A percentile compares a stretch with the other conserved stretches of the same genome.
Evolutionary conservation across 1,140 invertebrate species (phyloP).

Genomic region (Dinoponera quadriceps): DNA sequence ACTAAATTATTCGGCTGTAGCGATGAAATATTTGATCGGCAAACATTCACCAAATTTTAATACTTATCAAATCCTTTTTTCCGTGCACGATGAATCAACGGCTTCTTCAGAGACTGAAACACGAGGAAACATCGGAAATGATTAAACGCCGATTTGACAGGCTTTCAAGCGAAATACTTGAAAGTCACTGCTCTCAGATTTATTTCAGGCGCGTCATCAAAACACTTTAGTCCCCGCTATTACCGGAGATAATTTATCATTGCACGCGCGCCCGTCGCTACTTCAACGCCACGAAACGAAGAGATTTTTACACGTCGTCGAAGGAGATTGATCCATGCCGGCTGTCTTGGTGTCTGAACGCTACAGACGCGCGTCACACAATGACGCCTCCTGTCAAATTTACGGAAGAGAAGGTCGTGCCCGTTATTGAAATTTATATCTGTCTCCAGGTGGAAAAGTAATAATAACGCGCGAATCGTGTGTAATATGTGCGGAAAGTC

Average conservation of each 20-base stretch:
- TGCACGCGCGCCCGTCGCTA: not conserved
- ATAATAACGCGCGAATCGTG: not conserved
- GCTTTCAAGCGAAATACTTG: conserved; percentile 8
- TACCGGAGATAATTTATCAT: conserved; percentile 42
- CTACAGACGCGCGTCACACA: too few species aligned
- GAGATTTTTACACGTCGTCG: not conserved
- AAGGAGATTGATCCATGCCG: not conserved
- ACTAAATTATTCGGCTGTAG: too few species aligned
- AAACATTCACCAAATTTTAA: too few species aligned
- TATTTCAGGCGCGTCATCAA: conserved; percentile 26
- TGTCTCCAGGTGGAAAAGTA: too few species aligned
- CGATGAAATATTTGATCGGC: too few species aligned
- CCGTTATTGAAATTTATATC: too few species aligned
- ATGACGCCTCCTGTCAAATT: too few species aligned
- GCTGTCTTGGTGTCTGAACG: too few species aligned
- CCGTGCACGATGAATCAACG: not conserved
- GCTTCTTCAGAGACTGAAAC: too few species aligned
- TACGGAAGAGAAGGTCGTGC: too few species aligned
- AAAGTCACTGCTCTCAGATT: conserved; percentile 34
- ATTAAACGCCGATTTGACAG: conserved; percentile 46
- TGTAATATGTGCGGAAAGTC: not conserved
- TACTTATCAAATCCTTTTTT: too few species aligned
- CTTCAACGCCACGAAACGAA: not conserved
- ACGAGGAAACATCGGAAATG: conserved; percentile 12
- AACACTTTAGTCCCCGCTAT: conserved; percentile 36